Base-by-base conservation (phyloP, 2,797 vertebrate genomes). In the Mormyrus hasselquistii region DNA sequence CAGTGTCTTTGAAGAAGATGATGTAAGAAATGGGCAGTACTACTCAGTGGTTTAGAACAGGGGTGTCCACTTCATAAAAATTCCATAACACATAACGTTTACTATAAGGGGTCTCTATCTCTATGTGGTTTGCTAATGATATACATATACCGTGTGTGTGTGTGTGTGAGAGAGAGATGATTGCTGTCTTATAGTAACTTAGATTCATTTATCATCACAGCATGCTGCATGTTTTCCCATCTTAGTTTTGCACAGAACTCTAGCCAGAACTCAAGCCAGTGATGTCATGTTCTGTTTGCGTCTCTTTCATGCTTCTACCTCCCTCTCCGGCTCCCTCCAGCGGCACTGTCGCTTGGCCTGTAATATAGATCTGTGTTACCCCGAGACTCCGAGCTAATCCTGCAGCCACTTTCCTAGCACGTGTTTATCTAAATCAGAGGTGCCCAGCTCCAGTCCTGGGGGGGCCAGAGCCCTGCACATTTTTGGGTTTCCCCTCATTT, bases 141-240 rank as follows among this genome's bases (percentile, higher is more conserved):
- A 29, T 65, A 29, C 25, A 29, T 29, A 29, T 22, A 65, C 8
- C 8, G 7, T 34, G 34, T 76, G 69, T 73, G 69, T 76, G 73
- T 44, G 73, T 38, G 69, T 16, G 29, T 34, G 53, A 19, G 4
- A 16, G 52, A 16, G 55, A 22, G 55, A 59, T 7, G 6, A 59
- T 22, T 59, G 19, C 55, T 59, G 19, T 59, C n/a, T 57, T n/a
- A 2, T 59, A 59, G 55, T 59, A 59, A 59, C n/a, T 59, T 50
- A 1, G 16, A 19, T 87, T 87, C 16, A 59, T 57, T 87, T 50
- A 14, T 49, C 44, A 83, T 87, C 52, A 59, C 53, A 59, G n/a
- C 53, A 53, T 87, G 53, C 52, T 87, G 52, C 53, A 57, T 87
- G 86, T 44, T 87, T 87, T 38, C 34, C 86, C 76, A 22, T 82